Evolutionary conservation across 2,888 invertebrate species (phyloP), one percentile per base, ranked within the genome.

Genomic region (Gari tellinella): DNA sequence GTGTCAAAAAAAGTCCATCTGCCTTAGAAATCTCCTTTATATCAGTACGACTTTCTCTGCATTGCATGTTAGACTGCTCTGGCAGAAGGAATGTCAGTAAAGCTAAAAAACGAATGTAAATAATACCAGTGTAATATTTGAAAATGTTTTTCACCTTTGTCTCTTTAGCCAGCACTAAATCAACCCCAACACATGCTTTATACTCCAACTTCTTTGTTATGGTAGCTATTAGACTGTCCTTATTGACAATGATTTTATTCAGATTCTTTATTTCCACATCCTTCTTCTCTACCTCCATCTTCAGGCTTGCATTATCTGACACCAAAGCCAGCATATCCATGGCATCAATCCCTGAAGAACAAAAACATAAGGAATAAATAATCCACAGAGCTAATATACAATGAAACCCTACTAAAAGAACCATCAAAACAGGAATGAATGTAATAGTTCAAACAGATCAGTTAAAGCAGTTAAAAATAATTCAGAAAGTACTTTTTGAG

Each of bases 261-360:
- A 15, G 23, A 4, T 23, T 23, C n/a, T 26, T 15, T 12, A n/a
- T 21, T 15, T 31, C 40, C 14, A 43, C 8, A 8, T 7, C 19
- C 25, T 43, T 3, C 21, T 26, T 14, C 41, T 8, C 2, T 14
- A 51, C 19, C 51, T 7, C 37, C 26, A 25, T 25, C 23, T n/a
- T 41, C 15, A 23, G 14, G 4, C 37, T 25, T 60, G 46, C 23
- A 25, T 14, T 15, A 26, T 25, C n/a, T n/a, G n/a, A n/a, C n/a
- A n/a, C n/a, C n/a, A 65, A 14, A n/a, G 46, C 17, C 15, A 65
- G 23, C 56, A 65, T 65, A 15, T 65, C 65, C 46, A 65, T n/a
- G 19, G 57, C 40, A 12, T 19, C 19, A 17, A 58, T 38, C 65
- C 49, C 65, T 65, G 57, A 40, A 65, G 43, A 52, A 52, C 2